Evolutionary conservation across 2,888 invertebrate species (phyloP), one percentile per base, ranked within the genome.

Genomic region (Acleris sparsana): DNA sequence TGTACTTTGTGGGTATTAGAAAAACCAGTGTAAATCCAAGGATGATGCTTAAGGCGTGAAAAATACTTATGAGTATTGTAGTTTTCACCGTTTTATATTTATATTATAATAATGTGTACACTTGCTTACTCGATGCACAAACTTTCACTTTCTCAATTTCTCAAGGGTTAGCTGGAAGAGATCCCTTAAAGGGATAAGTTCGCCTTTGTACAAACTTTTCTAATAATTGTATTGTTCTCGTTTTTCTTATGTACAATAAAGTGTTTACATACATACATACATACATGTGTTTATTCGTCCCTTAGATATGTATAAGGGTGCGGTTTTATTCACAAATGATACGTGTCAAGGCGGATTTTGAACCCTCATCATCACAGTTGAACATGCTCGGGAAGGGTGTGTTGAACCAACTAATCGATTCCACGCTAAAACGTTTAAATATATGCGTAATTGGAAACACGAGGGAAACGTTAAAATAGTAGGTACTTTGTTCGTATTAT

Each of bases 311-410:
- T 57, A 25, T 46, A 22, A 61, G 55, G 55, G 55, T 51, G 17
- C 25, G 18, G 51, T 44, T 46, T 61, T 55, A 61, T 61, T 65
- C 55, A 65, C 65, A 65, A 65, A 65, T 56, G 60, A 65, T 65
- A 64, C 60, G 55, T 56, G 65, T 65, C 65, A 51, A 43, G 44
- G 53, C 44, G 65, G 65, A 65, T 65, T 65, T 65, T 65, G 48
- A 51, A 65, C 65, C 65, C 65, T 61, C 65, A 56, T 65, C 65
- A 65, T 49, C 29, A 60, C 60, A 60, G 55, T 52, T 55, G 60
- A 61, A 65, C 60, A 51, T 65, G 60, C 55, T 65, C 51, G 53
- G 55, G 65, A 65, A 61, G 65, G 65, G 65, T 56, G 65, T 56
- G 60, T 56, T 61, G 49, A 18, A 51, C 44, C 60, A 65, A 65